Conservation (phyloP, 35 echinoderm and acorn worm genomes). For the Hemicentrotus pulcherrimus region DNA sequence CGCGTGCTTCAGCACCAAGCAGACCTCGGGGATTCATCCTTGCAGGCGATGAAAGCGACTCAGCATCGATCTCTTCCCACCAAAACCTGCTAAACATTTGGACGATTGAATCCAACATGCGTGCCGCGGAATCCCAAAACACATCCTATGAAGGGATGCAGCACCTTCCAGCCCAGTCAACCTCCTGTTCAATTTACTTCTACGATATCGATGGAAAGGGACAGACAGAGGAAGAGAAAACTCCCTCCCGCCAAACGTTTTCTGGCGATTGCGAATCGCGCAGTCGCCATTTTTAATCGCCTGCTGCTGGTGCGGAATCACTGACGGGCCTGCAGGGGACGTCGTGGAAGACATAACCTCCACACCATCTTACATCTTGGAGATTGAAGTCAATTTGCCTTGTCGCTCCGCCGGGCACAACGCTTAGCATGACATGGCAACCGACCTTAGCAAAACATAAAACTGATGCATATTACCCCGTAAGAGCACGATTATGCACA, state of each 20-base stretch:
- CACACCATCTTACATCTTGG: constrained; percentile 41
- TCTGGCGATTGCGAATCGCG: neutral
- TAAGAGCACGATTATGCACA: neutral
- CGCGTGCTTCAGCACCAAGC: constrained; percentile 51
- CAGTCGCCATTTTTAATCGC: constrained; percentile 28
- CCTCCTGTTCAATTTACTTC: constrained; percentile 1
- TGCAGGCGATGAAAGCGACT: constrained; percentile 45
- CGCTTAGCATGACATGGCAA: neutral
- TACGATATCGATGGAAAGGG: neutral
- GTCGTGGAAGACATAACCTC: neutral
- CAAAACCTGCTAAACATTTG: constrained; percentile 53
- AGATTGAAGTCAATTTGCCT: constrained; percentile 50
- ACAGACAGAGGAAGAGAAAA: neutral
- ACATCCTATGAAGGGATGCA: constrained; percentile 6
- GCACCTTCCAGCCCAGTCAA: neutral
- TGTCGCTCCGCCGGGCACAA: constrained; percentile 44
- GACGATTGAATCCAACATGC: constrained; percentile 16
- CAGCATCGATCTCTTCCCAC: constrained; percentile 36
- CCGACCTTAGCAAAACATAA: neutral
- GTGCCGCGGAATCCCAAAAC: constrained; percentile 44
- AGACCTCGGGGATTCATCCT: constrained; percentile 39
- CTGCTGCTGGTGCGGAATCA: constrained; percentile 19
- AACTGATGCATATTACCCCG: neutral
- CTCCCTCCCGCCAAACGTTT: constrained; percentile 29
- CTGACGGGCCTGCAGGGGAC: neutral